Evolutionary conservation across 2,113 vertebrate species (phyloP), one percentile per base, ranked within the genome.

Genomic region (Dicrurus megarhynchus): DNA sequence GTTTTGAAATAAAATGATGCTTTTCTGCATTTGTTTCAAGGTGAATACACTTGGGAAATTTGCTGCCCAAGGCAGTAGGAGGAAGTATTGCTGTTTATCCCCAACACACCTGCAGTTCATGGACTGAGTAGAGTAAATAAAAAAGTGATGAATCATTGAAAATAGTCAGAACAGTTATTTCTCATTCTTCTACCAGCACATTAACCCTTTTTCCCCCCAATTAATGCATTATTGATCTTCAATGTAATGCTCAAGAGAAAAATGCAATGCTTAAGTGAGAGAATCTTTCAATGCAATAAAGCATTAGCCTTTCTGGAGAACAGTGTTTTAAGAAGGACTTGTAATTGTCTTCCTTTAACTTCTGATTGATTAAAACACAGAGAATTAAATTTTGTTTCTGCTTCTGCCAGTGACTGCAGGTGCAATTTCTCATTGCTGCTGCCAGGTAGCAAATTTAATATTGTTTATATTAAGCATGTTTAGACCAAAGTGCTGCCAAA

Each of bases 121-220:
- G 33, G 39, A 33, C 37, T 44, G 63, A 63, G 10, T 32, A 55
- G 28, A 76, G 35, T n/a, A 28, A 57, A 60, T 57, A 0, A 49
- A 69, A 55, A 44, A 78, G 35, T 7, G 6, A 68, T 63, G 57
- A 50, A 26, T 73, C 16, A 22, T 6, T 69, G 23, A 16, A 88
- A 56, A 28, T 14, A 30, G 7, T 33, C 44, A 69, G 39, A 57
- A 61, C 18, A 39, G 19, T 77, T 84, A 57, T 28, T 81, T 59
- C 22, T 79, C 37, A 22, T 61, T 89, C 60, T 59, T 81, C 26
- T 75, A 35, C 22, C 56, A 57, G 27, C 65, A 81, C 24, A 70
- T 39, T 64, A 57, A 15, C 16, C 13, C 2, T 37, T 55, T 46
- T 5, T 0, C 10, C 33, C n/a, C n/a, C 7, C 4, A 11, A 0